These are phyloP conservation scores for Ischnura elegans DNA, from an alignment of 2,888 invertebrate genomes.

Conservation along the genomic window DNA sequence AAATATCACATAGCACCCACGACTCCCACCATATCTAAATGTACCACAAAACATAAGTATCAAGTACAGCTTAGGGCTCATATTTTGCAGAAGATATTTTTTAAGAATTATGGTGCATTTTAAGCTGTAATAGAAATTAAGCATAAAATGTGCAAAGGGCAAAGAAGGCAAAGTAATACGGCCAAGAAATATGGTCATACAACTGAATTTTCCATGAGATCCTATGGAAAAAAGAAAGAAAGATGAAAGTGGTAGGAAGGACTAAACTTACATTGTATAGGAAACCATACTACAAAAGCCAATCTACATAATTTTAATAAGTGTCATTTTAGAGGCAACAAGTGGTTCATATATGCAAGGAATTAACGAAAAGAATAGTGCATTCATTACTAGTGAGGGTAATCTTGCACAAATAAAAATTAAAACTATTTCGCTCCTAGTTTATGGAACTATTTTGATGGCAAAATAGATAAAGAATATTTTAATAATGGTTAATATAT, in stretches of 20 bases:
- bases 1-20: background rate
- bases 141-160: slow-evolving; percentile 41
- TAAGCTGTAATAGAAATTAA: slow-evolving; percentile 50
- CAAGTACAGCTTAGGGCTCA: background rate
- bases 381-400: background rate
- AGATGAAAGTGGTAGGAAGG: slow-evolving; percentile 37
- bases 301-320: background rate
- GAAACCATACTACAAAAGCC: background rate
- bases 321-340: background rate
- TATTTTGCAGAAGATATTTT: background rate
- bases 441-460: background rate
- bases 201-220: background rate
- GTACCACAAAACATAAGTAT: background rate
- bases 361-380: background rate
- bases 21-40: background rate
- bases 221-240: slow-evolving; percentile 52
- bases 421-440: background rate
- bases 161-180: slow-evolving; percentile 47
- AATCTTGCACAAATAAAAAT: background rate
- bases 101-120: slow-evolving; percentile 45
- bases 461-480: too few species aligned
- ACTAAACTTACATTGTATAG: background rate
- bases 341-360: background rate
- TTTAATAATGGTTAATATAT: too few species aligned
- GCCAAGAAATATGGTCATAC: slow-evolving; percentile 3